Evolutionary conservation across 2,113 vertebrate genomes (phyloP).

Genomic region (Amia ocellicauda): DNA sequence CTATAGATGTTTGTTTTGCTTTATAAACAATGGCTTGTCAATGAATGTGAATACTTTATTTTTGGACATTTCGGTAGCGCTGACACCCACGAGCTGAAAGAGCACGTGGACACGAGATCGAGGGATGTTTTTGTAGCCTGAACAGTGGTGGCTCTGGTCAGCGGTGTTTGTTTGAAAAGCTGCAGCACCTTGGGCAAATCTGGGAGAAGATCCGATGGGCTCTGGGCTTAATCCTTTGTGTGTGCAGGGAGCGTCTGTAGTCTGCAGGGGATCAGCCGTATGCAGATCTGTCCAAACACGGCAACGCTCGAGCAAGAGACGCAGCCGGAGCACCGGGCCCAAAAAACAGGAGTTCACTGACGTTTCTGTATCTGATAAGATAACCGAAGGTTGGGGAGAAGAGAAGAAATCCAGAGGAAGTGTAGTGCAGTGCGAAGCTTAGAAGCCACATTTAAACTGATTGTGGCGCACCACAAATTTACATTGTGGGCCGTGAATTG

Average conservation of each 20-base stretch:
- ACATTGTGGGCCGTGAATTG: slow-evolving; percentile 14
- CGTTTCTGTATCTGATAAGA: not conserved
- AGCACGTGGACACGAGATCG: too few species aligned
- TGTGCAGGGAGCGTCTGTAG: not conserved
- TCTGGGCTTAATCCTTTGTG: not conserved
- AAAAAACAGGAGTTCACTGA: not conserved
- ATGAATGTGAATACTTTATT: too few species aligned
- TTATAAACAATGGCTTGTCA: too few species aligned
- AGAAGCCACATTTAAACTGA: slow-evolving; percentile 10
- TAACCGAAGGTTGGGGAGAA: not conserved
- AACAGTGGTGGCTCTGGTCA: too few species aligned
- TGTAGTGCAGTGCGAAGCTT: not conserved
- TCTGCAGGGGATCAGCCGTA: not conserved
- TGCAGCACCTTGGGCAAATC: not conserved
- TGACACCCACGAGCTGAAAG: too few species aligned
- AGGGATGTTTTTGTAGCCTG: too few species aligned
- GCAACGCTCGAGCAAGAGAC: not conserved
- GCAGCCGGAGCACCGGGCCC: not conserved
- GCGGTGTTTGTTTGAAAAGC: too few species aligned
- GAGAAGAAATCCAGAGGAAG: too few species aligned
- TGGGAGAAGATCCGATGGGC: slow-evolving; percentile 16
- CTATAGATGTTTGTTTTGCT: too few species aligned
- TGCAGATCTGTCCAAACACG: not conserved
- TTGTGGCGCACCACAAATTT: slow-evolving; percentile 14
- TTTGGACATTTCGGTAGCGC: too few species aligned